Evolutionary conservation across 2,113 vertebrate genomes (phyloP).

Genomic region (Brachypodius melanocephalos): DNA sequence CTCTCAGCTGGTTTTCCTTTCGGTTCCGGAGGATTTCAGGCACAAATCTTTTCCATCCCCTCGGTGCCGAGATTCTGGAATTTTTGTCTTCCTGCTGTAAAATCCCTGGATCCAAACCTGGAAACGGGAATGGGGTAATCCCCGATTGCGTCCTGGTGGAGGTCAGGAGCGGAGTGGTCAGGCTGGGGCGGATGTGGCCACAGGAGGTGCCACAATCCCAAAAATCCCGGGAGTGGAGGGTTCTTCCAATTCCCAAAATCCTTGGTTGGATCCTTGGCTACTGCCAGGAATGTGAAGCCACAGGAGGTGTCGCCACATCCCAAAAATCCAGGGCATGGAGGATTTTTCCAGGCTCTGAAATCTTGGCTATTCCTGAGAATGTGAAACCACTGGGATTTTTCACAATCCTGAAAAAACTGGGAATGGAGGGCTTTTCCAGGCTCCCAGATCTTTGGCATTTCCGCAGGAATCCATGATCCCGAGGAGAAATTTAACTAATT

Average conservation of each 20-base stretch:
- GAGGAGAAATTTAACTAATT: not conserved
- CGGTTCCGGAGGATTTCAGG: not conserved
- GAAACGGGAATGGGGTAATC: not conserved
- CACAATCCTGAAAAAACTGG: not conserved
- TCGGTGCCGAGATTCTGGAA: not conserved
- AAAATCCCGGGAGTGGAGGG: not conserved
- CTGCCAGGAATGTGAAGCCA: not conserved
- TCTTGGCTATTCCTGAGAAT: not conserved
- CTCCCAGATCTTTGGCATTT: not conserved
- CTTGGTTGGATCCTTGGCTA: not conserved
- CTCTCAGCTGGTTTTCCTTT: not conserved
- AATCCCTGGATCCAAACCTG: not conserved
- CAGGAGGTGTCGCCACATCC: not conserved
- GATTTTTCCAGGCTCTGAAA: not conserved
- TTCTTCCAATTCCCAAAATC: not conserved
- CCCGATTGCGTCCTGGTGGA: not conserved
- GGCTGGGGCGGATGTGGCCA: not conserved
- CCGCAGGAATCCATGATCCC: not conserved
- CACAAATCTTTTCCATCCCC: not conserved
- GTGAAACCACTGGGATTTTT: not conserved
- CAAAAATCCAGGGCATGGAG: not conserved
- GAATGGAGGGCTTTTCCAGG: not conserved
- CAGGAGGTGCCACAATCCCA: not conserved
- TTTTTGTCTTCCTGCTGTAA: not conserved
- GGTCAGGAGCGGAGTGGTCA: not conserved